Conservation (phyloP, 92 coral and sea anemone species). For the Palythoa caribaeorum region DNA sequence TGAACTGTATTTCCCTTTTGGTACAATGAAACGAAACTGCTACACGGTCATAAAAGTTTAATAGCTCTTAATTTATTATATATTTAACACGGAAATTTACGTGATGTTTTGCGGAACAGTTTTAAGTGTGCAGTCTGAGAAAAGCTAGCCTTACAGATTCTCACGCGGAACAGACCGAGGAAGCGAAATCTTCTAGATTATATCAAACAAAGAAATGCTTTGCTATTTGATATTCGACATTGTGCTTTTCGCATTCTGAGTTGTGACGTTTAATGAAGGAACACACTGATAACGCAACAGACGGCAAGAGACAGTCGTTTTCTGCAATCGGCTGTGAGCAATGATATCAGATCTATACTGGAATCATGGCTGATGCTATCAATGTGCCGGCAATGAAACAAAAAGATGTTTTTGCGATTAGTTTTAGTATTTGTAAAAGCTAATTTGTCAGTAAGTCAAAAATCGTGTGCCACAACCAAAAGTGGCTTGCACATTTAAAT, state of each 20-base stretch:
- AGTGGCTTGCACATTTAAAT: conserved; percentile 18
- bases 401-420: not conserved
- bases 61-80: not conserved
- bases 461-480: conserved; percentile 37
- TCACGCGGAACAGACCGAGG: conserved; percentile 16
- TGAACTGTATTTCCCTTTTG: not conserved
- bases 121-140: not conserved
- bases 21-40: conserved; percentile 6
- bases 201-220: conserved; percentile 33
- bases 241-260: not conserved
- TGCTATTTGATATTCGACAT: conserved; percentile 6
- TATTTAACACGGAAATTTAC: conserved; percentile 39
- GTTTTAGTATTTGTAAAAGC: conserved; percentile 3
- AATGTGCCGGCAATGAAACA: not conserved
- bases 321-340: conserved; percentile 5
- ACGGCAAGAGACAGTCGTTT: not conserved
- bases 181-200: conserved; percentile 12
- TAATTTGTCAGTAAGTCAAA: conserved; percentile 20
- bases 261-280: conserved; percentile 18
- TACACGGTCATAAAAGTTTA: not conserved
- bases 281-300: not conserved
- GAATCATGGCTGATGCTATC: conserved; percentile 3
- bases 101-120: not conserved
- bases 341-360: not conserved
- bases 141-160: not conserved